Evolutionary conservation across 2,888 invertebrate genomes (phyloP).

Genomic region (Agonopterix alstromeriana): DNA sequence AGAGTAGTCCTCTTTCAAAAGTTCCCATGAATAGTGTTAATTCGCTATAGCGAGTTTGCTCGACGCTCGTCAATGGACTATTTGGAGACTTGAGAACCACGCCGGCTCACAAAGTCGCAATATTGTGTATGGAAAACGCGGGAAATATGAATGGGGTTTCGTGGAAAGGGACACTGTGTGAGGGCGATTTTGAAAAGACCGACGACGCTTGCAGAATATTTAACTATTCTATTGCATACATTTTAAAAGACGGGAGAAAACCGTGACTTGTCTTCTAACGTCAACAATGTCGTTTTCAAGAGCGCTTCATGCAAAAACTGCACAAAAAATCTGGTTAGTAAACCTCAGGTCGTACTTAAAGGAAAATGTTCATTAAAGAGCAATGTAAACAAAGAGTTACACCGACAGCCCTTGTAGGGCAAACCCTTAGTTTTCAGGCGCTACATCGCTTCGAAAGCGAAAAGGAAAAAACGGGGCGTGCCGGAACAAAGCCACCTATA

Average conservation of each 20-base stretch:
- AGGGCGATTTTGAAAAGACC: conserved; percentile 49
- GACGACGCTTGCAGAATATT: conserved; percentile 5
- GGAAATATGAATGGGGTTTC: conserved; percentile 63
- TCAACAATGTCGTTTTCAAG: too few species aligned
- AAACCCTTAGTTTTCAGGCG: conserved; percentile 34
- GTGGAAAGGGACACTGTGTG: conserved; percentile 43
- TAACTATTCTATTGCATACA: neutral
- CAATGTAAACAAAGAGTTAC: neutral
- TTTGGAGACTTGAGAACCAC: conserved; percentile 54
- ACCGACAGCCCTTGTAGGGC: conserved; percentile 25
- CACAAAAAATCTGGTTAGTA: too few species aligned
- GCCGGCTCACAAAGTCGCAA: conserved; percentile 51
- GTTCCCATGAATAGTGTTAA: conserved; percentile 75
- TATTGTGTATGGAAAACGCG: conserved; percentile 72
- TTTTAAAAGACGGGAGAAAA: too few species aligned
- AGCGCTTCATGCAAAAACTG: too few species aligned
- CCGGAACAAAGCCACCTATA: conserved; percentile 61
- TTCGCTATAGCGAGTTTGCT: conserved; percentile 75
- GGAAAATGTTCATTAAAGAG: too few species aligned
- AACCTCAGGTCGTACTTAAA: too few species aligned
- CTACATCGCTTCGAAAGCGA: conserved; percentile 51
- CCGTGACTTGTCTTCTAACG: too few species aligned
- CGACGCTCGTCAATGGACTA: conserved; percentile 71
- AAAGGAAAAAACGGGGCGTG: conserved; percentile 70
- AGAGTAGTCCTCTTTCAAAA: conserved; percentile 75